A percentile compares a stretch with the other conserved stretches of the same genome.
phyloP scores from a whole-genome alignment of 2,888 invertebrate genomes.

The Ashinkailepas kermadecensis region DNA sequence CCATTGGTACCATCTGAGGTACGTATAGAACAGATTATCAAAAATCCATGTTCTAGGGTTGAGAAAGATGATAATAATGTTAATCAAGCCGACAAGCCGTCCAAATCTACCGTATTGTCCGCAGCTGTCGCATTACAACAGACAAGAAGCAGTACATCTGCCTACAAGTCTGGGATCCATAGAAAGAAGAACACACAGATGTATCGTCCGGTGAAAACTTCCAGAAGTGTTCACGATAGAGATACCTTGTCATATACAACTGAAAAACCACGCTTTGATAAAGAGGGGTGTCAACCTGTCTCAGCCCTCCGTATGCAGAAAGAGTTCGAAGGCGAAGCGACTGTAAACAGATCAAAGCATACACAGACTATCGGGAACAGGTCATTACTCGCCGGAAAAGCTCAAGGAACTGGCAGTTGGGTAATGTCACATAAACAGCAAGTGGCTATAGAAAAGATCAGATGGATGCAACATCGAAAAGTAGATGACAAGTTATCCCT shows the following conservation, averaged over 20 bases:
- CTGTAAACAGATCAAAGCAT: background rate
- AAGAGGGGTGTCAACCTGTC: background rate
- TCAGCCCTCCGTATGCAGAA: background rate
- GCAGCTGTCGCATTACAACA: background rate
- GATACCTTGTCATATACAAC: too few species aligned
- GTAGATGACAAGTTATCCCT: too few species aligned
- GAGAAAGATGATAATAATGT: background rate
- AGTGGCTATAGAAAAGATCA: too few species aligned
- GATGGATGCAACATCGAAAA: too few species aligned
- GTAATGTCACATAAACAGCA: too few species aligned
- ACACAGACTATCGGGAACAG: background rate
- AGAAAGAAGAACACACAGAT: background rate
- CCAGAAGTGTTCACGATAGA: background rate
- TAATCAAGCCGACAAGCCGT: background rate
- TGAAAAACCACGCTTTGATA: background rate
- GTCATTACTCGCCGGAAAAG: background rate
- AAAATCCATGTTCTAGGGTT: background rate
- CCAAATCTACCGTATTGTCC: too few species aligned
- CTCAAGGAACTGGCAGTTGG: background rate
- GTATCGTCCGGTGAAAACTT: background rate
- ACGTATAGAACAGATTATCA: background rate
- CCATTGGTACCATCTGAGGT: too few species aligned
- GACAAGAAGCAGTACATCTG: background rate
- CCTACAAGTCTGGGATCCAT: background rate
- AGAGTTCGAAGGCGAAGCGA: background rate